Base-by-base conservation (phyloP, 2,888 invertebrate species). In the Lymantria monacha region DNA sequence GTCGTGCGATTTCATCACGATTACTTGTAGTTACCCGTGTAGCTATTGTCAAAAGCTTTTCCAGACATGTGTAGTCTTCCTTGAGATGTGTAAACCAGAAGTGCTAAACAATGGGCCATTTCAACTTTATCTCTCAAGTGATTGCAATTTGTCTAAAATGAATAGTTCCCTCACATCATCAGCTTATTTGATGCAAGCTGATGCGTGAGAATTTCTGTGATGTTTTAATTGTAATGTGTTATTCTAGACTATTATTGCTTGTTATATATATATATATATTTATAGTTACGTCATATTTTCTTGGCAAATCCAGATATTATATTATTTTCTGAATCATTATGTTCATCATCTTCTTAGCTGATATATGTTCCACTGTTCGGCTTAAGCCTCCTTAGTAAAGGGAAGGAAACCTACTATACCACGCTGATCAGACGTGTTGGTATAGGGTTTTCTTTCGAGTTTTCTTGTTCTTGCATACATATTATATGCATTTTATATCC, bases 11-110 rank as follows among this genome's bases (percentile, higher is more conserved):
- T 46, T 46, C 42, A 57, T 52, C 51, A 43, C 46, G 48, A 53
- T 61, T 22, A 22, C 2, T 22, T 22, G 22, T 22, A 56, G 57
- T 58, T 59, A 33, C 55, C 46, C 54, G 44, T 44, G 46, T 44
- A 49, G 45, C 68, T 53, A 58, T 67, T 63, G 57, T 67, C 59
- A 59, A 65, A 57, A 57, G 49, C 57, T 65, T 59, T 65, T 65
- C 58, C 69, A 68, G 57, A 49, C 37, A 53, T 51, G 14, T n/a
- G 56, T 47, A 53, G 45, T 52, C 73, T 79, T 79, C 76, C 77
- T 74, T 52, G 69, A 72, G 52, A 60, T 78, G 79, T 80, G 80
- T 76, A 80, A 81, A 81, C 80, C 79, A 81, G 80, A 81, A 81
- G 69, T 62, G 51, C 54, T 42, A n/a, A 68, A 81, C 79, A 80